Evolutionary conservation across 2,797 vertebrate genomes (phyloP), one percentile per base, ranked within the genome.

Genomic region (Mionectes olivaceus): DNA sequence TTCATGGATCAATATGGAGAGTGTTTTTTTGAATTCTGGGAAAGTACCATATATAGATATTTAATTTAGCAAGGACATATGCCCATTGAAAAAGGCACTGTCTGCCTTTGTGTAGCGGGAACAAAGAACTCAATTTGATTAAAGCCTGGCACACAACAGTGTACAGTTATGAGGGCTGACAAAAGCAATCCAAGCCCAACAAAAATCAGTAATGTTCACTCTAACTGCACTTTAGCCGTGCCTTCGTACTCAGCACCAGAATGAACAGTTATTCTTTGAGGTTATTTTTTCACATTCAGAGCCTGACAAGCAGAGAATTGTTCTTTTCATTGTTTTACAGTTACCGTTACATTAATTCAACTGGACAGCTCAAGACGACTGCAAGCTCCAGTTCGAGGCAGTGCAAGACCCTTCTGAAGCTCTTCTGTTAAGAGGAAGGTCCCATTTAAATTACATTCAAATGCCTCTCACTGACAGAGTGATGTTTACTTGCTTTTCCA

Each of bases 1-100:
- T 96, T 79, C 82, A 91, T 63, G 67, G 90, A 87, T 94, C 95
- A 96, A 96, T 95, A 96, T 88, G 86, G 95, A 93, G 85, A 74
- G 60, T 96, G 50, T 93, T 96, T 89, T 92, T 67, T 63, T 86
- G 93, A 69, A 87, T 92, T 74, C 82, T 87, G 89, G 71, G 83
- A 68, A 93, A 90, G 59, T 53, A 95, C 73, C 84, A 70, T 75
- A 89, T 89, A 86, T 88, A 88, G 80, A 94, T 93, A 94, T 95
- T 93, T 89, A 75, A 91, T 91, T 91, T 50, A 93, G 81, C 69
- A n/a, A 83, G 32, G 65, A 94, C 94, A 94, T 95, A 89, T n/a
- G 55, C 39, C 77, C 71, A 91, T 76, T 94, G 78, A 95, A 37
- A 64, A 80, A 75, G n/a, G 57, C 57, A 87, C 85, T 95, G 81